Base-by-base conservation (phyloP, 2,888 invertebrate genomes). In the Orthosia incerta region DNA sequence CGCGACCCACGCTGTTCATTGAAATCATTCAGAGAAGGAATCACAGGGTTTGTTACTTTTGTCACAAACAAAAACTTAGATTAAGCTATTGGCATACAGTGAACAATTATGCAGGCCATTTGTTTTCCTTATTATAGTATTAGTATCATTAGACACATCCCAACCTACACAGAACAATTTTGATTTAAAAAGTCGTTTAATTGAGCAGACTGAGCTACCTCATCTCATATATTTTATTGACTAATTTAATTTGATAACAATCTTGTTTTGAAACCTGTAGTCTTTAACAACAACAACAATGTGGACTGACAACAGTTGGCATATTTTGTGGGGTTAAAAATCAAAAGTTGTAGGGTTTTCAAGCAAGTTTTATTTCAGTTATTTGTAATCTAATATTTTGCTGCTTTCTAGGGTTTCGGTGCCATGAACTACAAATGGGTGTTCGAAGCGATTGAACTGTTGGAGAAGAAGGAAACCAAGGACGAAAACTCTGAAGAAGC, bases 391-490 rank as follows among this genome's bases (percentile, higher is more conserved):
- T 23, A 53, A 13, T 18, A 65, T 39, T 50, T 55, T 62, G 3
- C 69, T 72, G 82, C 75, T 82, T 97, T 97, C 56, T 94, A 99
- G 99, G 99, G 99, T 74, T 99, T 99, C 93, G 99, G 99, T 70
- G 99, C 99, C 81, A 99, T 99, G 87, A 99, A 99, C 93, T 99
- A 99, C 96, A 99, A 99, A 94, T 98, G 99, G 83, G 97, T 99
- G 39, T 99, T 99, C 91, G 99, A 99, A 96, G 99, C 99, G 0
- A 99, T 99, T 86, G 99, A 99, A 96, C 92, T 87, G 5, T 65
- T 93, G 76, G 92, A 92, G 18, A 69, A 70, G 2, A 88, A 87
- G 31, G 71, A 39, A 31, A 66, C 16, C 5, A 61, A 71, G 11
- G 56, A 9, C 4, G 69, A 75, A 3, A 23, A 51, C 12, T 48